A percentile compares a stretch with the other conserved stretches of the same genome.
Conservation (phyloP, 2,113 vertebrate species). For the Dissostichus mawsoni region DNA sequence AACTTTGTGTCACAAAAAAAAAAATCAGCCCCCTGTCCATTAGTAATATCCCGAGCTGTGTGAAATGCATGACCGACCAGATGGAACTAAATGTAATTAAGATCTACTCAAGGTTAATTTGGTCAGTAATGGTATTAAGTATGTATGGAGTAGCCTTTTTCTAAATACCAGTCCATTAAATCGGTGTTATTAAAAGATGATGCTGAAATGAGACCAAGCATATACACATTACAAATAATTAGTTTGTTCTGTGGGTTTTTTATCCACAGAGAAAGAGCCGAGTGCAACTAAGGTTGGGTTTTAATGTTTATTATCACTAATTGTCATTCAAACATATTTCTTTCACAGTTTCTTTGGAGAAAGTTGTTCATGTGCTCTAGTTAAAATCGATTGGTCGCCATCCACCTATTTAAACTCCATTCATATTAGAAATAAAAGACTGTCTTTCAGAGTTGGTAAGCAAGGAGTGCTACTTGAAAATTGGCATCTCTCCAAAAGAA, state of each 20-base stretch:
- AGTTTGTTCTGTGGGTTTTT: constrained; percentile 75
- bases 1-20: constrained; percentile 45
- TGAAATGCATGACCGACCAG: constrained; percentile 95
- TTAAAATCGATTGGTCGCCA: constrained; percentile 63
- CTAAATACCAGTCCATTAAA: constrained; percentile 99
- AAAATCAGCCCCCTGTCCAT: constrained; percentile 74
- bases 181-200: constrained; percentile 96
- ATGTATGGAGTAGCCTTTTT: constrained; percentile 92
- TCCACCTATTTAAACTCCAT: constrained; percentile 73
- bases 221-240: constrained; percentile 90
- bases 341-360: constrained; percentile 26
- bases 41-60: constrained; percentile 87
- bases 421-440: constrained; percentile 74
- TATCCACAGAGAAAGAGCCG: constrained; percentile 86
- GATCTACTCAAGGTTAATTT: constrained; percentile 98
- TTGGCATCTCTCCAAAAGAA: constrained; percentile 62
- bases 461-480: constrained; percentile 67
- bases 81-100: constrained; percentile 99
- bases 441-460: constrained; percentile 56
- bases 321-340: constrained; percentile 70
- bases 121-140: constrained; percentile 98
- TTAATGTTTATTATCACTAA: constrained; percentile 86
- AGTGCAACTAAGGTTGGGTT: constrained; percentile 87
- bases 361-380: constrained; percentile 44
- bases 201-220: constrained; percentile 96